Evolutionary conservation across 2,888 invertebrate genomes (phyloP).

Genomic region (Amphipoea oculea): DNA sequence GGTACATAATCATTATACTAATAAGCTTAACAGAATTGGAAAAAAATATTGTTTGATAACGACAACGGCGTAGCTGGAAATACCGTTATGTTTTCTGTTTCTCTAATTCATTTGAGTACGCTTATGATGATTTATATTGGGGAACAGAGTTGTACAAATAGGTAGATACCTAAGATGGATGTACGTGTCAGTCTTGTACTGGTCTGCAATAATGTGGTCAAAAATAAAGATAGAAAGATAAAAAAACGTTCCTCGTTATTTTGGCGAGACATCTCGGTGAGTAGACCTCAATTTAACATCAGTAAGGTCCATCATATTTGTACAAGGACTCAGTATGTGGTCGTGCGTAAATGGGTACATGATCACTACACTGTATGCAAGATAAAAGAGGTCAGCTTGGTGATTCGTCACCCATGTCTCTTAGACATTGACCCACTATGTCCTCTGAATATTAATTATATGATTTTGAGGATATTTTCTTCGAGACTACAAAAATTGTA

Average conservation of each 20-base stretch:
- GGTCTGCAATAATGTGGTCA: not conserved
- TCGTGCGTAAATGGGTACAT: constrained; percentile 56
- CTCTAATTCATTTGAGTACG: not conserved
- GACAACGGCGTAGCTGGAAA: not conserved
- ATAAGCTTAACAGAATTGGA: not conserved
- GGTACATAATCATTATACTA: not conserved
- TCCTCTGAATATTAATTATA: constrained; percentile 77
- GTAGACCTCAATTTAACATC: constrained; percentile 28
- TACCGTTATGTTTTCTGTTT: not conserved
- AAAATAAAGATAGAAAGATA: constrained; percentile 6
- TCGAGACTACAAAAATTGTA: not conserved
- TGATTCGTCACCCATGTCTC: constrained; percentile 69
- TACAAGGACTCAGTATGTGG: constrained; percentile 46
- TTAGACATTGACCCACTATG: constrained; percentile 80
- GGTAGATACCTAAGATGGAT: too few relatives aligned
- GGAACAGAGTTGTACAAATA: not conserved
- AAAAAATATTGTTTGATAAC: not conserved
- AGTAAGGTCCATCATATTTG: constrained; percentile 44
- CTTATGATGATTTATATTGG: too few relatives aligned
- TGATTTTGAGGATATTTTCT: constrained; percentile 41
- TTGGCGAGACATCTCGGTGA: constrained; percentile 25
- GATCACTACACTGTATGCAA: constrained; percentile 41
- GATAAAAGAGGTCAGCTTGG: constrained; percentile 58
- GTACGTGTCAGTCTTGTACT: not conserved
- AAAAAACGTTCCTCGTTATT: constrained; percentile 10